These are phyloP conservation scores for Polymixis flavicincta DNA, from an alignment of 2,888 invertebrate species.

Conservation along the genomic window DNA sequence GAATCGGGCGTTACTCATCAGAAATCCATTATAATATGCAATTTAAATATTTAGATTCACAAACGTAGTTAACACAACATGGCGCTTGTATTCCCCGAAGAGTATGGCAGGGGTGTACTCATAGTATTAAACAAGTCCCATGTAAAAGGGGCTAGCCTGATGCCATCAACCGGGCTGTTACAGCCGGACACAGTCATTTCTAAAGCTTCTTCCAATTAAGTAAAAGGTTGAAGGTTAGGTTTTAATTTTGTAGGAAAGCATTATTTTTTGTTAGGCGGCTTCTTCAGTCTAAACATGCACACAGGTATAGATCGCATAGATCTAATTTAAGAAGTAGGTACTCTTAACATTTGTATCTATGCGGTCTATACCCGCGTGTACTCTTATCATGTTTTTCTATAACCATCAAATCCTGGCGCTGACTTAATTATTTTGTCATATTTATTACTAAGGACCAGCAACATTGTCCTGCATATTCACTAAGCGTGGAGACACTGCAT, in stretches of 20 bases:
- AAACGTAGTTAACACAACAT: background rate
- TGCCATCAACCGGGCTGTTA: background rate
- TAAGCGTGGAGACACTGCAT: too few species aligned
- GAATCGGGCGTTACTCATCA: background rate
- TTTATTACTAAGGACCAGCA: too few species aligned
- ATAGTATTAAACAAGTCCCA: too few species aligned
- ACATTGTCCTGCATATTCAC: background rate
- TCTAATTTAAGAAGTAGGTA: background rate
- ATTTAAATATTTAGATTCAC: background rate
- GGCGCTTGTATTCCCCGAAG: background rate
- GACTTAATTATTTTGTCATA: too few species aligned
- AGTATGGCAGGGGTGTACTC: background rate
- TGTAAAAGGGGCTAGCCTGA: background rate
- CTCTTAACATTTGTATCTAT: too few species aligned
- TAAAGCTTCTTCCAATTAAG: constrained; percentile 17
- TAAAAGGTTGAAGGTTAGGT: constrained; percentile 13
- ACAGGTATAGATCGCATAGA: background rate
- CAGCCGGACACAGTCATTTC: background rate
- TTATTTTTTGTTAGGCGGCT: background rate
- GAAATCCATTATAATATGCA: background rate
- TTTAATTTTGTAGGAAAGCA: background rate
- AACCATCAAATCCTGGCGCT: background rate
- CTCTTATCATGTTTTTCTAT: background rate
- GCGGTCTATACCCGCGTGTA: too few species aligned
- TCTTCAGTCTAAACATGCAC: background rate